Evolutionary conservation across 2,113 vertebrate genomes (phyloP), one percentile per base, ranked within the genome.

Genomic region (Calyptommatus sinebrachiatus): DNA sequence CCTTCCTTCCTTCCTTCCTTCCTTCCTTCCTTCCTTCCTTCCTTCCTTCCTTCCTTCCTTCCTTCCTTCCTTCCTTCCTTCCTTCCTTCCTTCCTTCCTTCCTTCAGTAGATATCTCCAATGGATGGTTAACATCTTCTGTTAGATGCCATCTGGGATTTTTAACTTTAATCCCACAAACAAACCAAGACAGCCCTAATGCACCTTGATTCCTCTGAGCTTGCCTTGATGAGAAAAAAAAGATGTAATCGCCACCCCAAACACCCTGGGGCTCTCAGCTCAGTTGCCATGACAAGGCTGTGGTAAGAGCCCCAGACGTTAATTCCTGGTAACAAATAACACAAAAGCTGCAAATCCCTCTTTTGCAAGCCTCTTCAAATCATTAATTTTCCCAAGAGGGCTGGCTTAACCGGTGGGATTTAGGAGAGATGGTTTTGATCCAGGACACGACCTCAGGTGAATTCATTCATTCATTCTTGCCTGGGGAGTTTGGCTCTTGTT

Each of bases 251-350:
- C 50, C 50, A 50, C 50, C 50, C 9, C 35, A 41, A 41, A 9
- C 50, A 50, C 50, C 53, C 14, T 7, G 62, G 35, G 35, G 71
- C 62, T 57, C 10, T 2, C 29, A 2, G 18, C 57, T 45, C 20
- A 18, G 60, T 79, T 72, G 61, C 78, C 41, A 35, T 65, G 78
- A 48, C 60, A 2, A 62, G 35, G 10, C 60, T 22, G 21, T 18
- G 57, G 31, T 50, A 79, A 50, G 0, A 0, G 21, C 81, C 73
- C 53, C 0, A 0, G 31, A 53, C n/a, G 5, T 41, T 29, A 2
- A 8, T n/a, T 1, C 5, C 71, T 4, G 45, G 0, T 11, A n/a
- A 28, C 24, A 0, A 4, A 29, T 41, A 5, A 21, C 1, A 0
- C 0, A 0, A 12, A 67, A 35, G 9, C 10, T 0, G 28, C 21